Evolutionary conservation across 2,888 invertebrate species (phyloP).

Genomic region (Xylophagus ater): DNA sequence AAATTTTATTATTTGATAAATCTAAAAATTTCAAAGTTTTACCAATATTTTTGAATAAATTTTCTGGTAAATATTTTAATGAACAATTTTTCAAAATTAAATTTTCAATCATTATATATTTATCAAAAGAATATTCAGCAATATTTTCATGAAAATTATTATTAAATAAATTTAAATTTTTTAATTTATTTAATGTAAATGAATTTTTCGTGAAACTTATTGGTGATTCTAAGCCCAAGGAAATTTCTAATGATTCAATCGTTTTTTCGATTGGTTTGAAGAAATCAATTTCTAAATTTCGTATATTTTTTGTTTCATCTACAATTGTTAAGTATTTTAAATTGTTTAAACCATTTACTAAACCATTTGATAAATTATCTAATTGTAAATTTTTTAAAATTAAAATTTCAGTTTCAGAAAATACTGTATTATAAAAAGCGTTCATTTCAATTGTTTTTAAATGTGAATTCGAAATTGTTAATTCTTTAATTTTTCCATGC

Average conservation of each 20-base stretch:
- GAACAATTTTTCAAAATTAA: conserved; percentile 1
- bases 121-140: background rate
- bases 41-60: conserved; percentile 1
- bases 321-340: background rate
- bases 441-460: background rate
- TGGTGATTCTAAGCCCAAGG: no score
- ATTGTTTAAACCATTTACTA: no score
- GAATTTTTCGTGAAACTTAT: no score
- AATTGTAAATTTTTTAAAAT: no score
- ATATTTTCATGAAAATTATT: conserved; percentile 2
- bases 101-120: background rate
- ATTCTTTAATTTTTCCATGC: background rate
- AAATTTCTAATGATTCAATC: no score
- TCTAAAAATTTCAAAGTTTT: conserved; percentile 2
- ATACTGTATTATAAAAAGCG: background rate
- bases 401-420: background rate
- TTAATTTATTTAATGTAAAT: no score
- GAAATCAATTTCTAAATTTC: background rate
- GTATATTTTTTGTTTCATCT: background rate
- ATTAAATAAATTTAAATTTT: background rate
- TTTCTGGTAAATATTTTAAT: background rate
- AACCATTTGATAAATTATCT: no score
- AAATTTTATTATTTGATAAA: background rate
- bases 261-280: no score
- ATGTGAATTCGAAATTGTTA: background rate